phyloP scores from a whole-genome alignment of 2,113 vertebrate species.

The Nyctereutes procyonoides region DNA sequence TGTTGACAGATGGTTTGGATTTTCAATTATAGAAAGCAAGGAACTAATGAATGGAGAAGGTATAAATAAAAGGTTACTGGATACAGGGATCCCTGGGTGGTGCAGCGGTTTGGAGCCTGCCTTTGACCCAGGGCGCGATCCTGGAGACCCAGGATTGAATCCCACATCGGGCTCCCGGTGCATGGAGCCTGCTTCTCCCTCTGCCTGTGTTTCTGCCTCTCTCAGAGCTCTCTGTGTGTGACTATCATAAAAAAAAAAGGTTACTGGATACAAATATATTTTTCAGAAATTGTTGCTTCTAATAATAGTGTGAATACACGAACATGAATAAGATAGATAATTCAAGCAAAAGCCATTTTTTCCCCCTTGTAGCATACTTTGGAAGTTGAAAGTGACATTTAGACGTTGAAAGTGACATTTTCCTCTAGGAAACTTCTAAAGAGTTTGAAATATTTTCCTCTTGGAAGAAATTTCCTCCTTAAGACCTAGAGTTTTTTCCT shows the following conservation, averaged over 20 bases:
- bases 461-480: neutral
- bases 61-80: neutral
- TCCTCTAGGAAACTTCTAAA: constrained; percentile 33
- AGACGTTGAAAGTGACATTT: neutral
- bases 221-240: no score
- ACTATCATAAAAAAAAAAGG: neutral
- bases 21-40: constrained; percentile 29
- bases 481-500: neutral
- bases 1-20: constrained; percentile 39
- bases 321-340: neutral
- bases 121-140: no score
- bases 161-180: no score
- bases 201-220: no score
- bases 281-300: neutral
- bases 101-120: no score
- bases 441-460: constrained; percentile 1
- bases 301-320: neutral
- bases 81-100: no score
- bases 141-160: no score
- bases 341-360: neutral
- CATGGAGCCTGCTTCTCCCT: no score
- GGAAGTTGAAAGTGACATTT: neutral
- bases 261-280: neutral
- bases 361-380: neutral
- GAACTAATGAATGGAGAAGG: constrained; percentile 24